Percentiles rank a stretch among this genome's conserved stretches.
These are phyloP conservation scores for Lepidocyrtinus sp. DNA, from an alignment of 2,888 invertebrate species.

Conservation along the genomic window DNA sequence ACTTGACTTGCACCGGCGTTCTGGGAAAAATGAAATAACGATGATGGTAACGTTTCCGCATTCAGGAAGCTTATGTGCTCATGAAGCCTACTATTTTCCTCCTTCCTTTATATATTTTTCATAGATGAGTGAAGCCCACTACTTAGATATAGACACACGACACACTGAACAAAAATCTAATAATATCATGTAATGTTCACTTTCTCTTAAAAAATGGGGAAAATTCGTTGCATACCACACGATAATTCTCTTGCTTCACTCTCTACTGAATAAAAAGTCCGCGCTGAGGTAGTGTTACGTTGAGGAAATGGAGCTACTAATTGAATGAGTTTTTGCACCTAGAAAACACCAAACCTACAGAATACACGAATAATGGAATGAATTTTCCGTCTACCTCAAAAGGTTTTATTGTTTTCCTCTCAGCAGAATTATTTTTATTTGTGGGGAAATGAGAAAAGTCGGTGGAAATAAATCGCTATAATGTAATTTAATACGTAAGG, in stretches of 20 bases:
- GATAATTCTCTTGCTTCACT: slow-evolving; percentile 2
- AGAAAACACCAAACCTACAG: no score
- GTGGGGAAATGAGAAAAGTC: no score
- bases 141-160: slow-evolving; percentile 27
- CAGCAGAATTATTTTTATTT: no score
- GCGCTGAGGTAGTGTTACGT: slow-evolving; percentile 23
- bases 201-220: background rate
- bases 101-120: slow-evolving; percentile 43
- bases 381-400: no score
- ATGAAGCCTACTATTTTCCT: slow-evolving; percentile 45
- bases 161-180: slow-evolving; percentile 24
- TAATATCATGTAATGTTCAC: slow-evolving; percentile 49
- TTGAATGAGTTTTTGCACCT: slow-evolving; percentile 55
- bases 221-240: background rate
- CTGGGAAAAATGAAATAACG: background rate
- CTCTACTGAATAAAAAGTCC: slow-evolving; percentile 25
- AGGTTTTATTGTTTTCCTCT: no score
- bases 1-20: no score
- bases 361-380: no score
- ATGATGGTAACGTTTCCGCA: background rate
- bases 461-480: no score
- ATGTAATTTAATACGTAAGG: no score
- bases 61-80: background rate
- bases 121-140: slow-evolving; percentile 51
- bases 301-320: slow-evolving; percentile 29